These are phyloP conservation scores for Steatornis caripensis DNA, from an alignment of 2,113 vertebrate genomes.

Conservation along the genomic window DNA sequence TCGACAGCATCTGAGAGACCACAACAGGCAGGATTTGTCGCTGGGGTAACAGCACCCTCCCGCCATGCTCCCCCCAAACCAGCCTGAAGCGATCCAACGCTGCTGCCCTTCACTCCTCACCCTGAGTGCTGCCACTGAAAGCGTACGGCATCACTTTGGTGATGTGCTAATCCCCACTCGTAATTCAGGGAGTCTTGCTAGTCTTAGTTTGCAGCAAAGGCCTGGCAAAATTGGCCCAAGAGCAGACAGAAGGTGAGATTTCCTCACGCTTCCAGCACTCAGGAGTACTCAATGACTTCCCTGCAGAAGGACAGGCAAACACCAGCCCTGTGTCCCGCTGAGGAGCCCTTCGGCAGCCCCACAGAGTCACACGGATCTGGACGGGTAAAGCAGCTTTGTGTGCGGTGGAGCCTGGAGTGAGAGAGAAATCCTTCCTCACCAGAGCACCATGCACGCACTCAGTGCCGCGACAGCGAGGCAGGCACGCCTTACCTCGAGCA, in stretches of 20 bases:
- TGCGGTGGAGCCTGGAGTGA: background rate
- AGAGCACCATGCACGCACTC: too few species aligned
- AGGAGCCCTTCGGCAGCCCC: background rate
- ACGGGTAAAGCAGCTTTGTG: background rate
- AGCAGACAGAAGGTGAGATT: background rate
- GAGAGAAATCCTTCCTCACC: background rate
- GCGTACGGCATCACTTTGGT: background rate
- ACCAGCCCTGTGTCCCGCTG: rapidly evolving
- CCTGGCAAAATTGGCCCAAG: background rate
- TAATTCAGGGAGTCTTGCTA: background rate
- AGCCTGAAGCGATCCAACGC: rapidly evolving
- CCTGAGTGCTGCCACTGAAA: background rate
- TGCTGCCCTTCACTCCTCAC: background rate
- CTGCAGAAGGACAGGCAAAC: background rate
- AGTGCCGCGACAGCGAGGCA: rapidly evolving
- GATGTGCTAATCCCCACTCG: background rate
- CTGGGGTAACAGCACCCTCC: background rate
- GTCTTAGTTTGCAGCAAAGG: background rate
- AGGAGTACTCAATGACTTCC: background rate
- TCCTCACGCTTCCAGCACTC: background rate
- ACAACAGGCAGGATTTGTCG: background rate
- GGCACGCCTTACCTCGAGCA: background rate
- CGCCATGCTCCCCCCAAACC: background rate
- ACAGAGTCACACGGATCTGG: background rate
- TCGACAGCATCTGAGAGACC: background rate